phyloP scores from a whole-genome alignment of 2,888 invertebrate genomes.

The Drosophila austrosaltans region DNA sequence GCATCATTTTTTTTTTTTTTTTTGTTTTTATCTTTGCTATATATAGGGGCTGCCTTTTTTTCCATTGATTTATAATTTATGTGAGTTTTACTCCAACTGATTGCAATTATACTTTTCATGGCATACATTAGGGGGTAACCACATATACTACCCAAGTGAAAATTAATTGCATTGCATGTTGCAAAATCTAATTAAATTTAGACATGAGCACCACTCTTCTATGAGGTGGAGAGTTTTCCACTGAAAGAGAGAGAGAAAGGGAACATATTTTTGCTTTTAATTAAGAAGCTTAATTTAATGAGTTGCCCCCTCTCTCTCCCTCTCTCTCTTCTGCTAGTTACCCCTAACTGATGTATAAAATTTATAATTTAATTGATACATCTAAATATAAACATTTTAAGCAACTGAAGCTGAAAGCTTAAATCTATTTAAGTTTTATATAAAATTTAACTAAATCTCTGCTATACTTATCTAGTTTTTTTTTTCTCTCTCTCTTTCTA shows the following conservation, averaged over 20 bases:
- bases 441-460: not conserved
- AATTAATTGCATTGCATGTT: constrained; percentile 42
- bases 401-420: not conserved
- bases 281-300: constrained; percentile 33
- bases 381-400: not conserved
- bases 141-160: constrained; percentile 2
- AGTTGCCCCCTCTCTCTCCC: not conserved
- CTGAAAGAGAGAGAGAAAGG: not conserved
- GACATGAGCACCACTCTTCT: constrained; percentile 16
- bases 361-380: constrained; percentile 3
- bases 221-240: no score
- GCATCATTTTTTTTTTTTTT: constrained; percentile 15
- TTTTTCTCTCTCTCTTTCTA: not conserved
- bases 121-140: not conserved
- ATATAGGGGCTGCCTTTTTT: constrained; percentile 9
- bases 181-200: constrained; percentile 38
- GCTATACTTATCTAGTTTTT: constrained; percentile 16
- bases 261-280: constrained; percentile 22
- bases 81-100: not conserved
- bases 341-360: not conserved
- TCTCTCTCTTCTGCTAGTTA: not conserved
- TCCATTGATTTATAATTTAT: constrained; percentile 60
- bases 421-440: not conserved
- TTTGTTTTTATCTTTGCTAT: constrained; percentile 12
- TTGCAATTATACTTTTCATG: constrained; percentile 15